Evolutionary conservation across 1,140 invertebrate genomes (phyloP).

Genomic region (Helicorthomorpha holstii): DNA sequence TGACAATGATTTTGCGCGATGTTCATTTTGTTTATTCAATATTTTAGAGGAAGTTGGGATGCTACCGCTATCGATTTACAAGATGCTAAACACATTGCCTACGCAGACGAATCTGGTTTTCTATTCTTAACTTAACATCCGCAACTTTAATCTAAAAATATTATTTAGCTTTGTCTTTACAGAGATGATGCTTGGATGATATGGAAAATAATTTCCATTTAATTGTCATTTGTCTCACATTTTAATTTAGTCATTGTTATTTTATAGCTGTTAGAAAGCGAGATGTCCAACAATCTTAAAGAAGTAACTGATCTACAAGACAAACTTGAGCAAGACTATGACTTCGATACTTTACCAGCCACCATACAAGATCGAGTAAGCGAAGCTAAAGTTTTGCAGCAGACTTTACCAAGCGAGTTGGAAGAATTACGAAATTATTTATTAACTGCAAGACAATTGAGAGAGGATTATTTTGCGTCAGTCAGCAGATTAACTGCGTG

Average conservation of each 20-base stretch:
- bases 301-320: slow-evolving; percentile 49
- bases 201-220: background rate
- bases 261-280: slow-evolving; percentile 36
- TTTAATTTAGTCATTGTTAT: background rate
- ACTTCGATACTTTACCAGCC: slow-evolving; percentile 41
- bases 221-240: background rate
- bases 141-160: no score
- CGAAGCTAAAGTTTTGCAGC: slow-evolving; percentile 54
- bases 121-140: no score
- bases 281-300: slow-evolving; percentile 44
- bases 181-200: background rate
- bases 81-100: no score
- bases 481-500: slow-evolving; percentile 51
- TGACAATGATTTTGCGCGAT: no score
- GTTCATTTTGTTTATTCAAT: no score
- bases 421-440: slow-evolving; percentile 40
- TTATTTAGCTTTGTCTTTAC: background rate
- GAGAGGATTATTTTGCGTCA: slow-evolving; percentile 9
- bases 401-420: slow-evolving; percentile 57
- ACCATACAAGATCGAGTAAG: slow-evolving; percentile 62
- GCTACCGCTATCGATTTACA: no score
- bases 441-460: slow-evolving; percentile 6
- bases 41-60: no score
- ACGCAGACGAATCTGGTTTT: no score
- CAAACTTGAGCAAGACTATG: slow-evolving; percentile 45